Conservation (phyloP, 2,113 vertebrate genomes). For the Protomyctophum bolini region DNA sequence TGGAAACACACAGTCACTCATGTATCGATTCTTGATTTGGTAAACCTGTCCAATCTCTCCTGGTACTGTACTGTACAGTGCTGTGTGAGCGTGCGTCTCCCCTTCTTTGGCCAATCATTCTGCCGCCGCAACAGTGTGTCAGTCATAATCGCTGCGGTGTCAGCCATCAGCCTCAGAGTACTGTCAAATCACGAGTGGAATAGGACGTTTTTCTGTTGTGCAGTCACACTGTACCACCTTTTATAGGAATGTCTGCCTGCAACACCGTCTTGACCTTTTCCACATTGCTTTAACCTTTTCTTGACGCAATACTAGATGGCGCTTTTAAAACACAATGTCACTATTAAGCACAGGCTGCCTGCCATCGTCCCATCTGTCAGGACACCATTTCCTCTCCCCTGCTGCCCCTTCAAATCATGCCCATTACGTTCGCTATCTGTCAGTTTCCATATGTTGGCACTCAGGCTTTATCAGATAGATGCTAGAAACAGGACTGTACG, state of each 20-base stretch:
- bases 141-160: not conserved
- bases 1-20: conserved; percentile 5
- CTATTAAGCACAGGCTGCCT: conserved; percentile 1
- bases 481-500: conserved; percentile 17
- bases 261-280: conserved; percentile 27
- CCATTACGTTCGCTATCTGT: conserved; percentile 1
- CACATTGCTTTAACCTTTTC: conserved; percentile 26
- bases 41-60: not conserved
- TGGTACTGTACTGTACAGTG: not conserved
- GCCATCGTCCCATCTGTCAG: conserved; percentile 19
- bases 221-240: conserved; percentile 10
- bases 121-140: conserved; percentile 27
- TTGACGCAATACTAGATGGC: conserved; percentile 8
- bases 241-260: conserved; percentile 5
- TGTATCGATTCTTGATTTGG: not conserved
- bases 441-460: conserved; percentile 36
- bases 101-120: not conserved
- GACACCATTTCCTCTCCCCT: conserved; percentile 24
- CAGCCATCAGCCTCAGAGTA: not conserved
- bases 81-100: not conserved
- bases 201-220: not conserved
- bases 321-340: conserved; percentile 9
- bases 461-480: conserved; percentile 8
- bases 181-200: not conserved
- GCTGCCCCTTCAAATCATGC: not conserved